Conservation (phyloP, 2,888 invertebrate genomes). For the Sisyra nigra region DNA sequence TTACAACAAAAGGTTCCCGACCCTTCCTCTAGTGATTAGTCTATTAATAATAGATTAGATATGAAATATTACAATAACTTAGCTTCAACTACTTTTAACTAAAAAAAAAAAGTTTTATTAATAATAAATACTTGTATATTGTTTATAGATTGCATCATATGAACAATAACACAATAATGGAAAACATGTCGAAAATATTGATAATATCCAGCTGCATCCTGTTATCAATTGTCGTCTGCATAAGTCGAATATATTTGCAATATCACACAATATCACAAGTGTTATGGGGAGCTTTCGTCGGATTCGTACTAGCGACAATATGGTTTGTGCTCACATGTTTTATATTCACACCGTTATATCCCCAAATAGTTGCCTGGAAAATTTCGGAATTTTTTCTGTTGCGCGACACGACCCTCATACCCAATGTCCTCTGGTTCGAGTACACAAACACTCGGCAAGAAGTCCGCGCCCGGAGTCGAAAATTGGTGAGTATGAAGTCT, state of each 20-base stretch:
- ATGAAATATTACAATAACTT: no score
- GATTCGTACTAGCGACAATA: conserved; percentile 51
- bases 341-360: conserved; percentile 70
- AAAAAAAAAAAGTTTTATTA: no score
- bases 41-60: no score
- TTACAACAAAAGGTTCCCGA: no score
- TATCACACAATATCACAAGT: conserved; percentile 78
- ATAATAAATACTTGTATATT: background rate
- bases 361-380: conserved; percentile 68
- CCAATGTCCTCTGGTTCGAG: conserved; percentile 87
- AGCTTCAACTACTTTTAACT: no score
- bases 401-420: conserved; percentile 78
- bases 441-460: conserved; percentile 78
- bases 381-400: conserved; percentile 72
- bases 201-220: conserved; percentile 43
- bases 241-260: conserved; percentile 65
- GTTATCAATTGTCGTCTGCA: conserved; percentile 42
- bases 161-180: conserved; percentile 61
- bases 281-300: conserved; percentile 58
- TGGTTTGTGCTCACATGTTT: conserved; percentile 74
- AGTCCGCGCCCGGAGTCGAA: conserved; percentile 60
- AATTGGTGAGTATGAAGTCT: conserved; percentile 64
- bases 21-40: no score
- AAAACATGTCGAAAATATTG: conserved; percentile 53
- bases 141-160: conserved; percentile 61